Base-by-base conservation (phyloP, 1,140 invertebrate species). In the Habropoda laboriosa region DNA sequence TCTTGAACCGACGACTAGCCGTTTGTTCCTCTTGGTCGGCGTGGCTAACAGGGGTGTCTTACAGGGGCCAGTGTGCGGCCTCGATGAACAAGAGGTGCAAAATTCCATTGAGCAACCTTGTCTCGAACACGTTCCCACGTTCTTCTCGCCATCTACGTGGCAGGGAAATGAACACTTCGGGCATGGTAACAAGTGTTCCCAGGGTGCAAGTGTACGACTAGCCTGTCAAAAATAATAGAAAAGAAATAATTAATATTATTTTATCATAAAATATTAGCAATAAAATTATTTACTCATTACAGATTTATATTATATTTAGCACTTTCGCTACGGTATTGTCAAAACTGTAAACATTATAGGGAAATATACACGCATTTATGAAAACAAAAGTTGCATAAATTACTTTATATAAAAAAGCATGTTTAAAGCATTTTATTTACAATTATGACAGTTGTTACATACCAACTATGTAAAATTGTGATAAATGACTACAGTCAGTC, bases 131-230 rank as follows among this genome's bases (percentile, higher is more conserved):
- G 86, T 87, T 24, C 91, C 92, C 45, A 92, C 58, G 79, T 92
- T 92, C 42, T 82, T 91, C 66, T 91, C 89, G 10, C 49, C 84
- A 32, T 93, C 80, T n/a, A 93, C 88, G 55, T 89, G 89, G 57
- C 90, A 91, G 0, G 92, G 89, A 64, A 93, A 93, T 13, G 88
- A 89, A 75, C 92, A 93, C 35, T 89, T 92, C 27, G 92, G 92
- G 70, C 92, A 93, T 0, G 86, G 84, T 47, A 92, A 57, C 55
- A 93, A 71, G 35, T 92, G 89, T 51, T 92, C 91, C 82, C 83
- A 86, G 7, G 88, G 90, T 16, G 87, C 90, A 3, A 93, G 80
- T 1, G 87, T 91, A 18, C 91, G 91, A 82, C 91, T 90, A 64
- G 91, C 91, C 92, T 93, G 82, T 21, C 91, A 91, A 76, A 82